phyloP scores from a whole-genome alignment of 2,113 vertebrate genomes.

The Pseudonaja textilis region DNA sequence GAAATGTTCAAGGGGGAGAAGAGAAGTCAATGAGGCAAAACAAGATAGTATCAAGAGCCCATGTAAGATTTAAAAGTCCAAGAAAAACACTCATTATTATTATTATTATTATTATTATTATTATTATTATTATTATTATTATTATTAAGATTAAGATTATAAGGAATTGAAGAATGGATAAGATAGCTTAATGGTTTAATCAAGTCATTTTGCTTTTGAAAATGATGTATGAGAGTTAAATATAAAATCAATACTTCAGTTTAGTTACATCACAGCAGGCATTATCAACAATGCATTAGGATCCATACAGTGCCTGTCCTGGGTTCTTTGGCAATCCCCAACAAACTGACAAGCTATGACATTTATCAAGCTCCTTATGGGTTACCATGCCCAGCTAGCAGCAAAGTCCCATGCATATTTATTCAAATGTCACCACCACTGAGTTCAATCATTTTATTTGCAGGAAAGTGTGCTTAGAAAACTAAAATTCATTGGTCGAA shows the following conservation, averaged over 20 bases:
- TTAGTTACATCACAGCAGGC: neutral
- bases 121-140: too few species aligned
- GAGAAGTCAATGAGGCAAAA: neutral
- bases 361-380: neutral
- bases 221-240: neutral
- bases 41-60: neutral
- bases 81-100: neutral
- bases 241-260: neutral
- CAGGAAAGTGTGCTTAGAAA: neutral
- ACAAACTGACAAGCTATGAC: neutral
- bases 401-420: neutral
- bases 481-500: neutral
- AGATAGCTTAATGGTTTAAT: neutral
- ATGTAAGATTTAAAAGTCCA: neutral
- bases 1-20: neutral
- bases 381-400: neutral
- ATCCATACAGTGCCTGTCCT: neutral
- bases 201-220: neutral
- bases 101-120: neutral
- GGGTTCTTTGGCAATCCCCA: neutral
- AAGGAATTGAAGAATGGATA: neutral
- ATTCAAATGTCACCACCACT: neutral
- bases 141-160: neutral
- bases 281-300: neutral
- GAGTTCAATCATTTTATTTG: neutral